These are phyloP conservation scores for Polia nebulosa DNA, from an alignment of 2,888 invertebrate genomes.

Conservation along the genomic window DNA sequence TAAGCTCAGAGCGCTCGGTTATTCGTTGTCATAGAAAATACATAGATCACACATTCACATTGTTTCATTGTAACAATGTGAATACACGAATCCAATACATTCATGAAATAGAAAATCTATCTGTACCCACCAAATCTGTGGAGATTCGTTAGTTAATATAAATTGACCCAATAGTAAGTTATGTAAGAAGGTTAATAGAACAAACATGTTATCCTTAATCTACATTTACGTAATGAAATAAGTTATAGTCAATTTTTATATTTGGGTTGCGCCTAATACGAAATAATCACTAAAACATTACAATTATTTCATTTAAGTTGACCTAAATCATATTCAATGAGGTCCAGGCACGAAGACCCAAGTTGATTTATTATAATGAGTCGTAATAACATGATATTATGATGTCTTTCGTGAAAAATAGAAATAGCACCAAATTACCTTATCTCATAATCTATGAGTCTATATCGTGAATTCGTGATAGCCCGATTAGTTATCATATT, in stretches of 20 bases:
- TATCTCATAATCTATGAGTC: neutral
- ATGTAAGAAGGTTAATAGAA: neutral
- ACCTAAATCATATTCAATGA: slow-evolving; percentile 19
- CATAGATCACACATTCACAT: no score
- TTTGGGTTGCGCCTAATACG: slow-evolving; percentile 9
- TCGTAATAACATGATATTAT: slow-evolving; percentile 2
- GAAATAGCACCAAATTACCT: neutral
- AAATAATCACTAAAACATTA: slow-evolving; percentile 5
- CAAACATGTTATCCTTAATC: neutral
- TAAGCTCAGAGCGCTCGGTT: no score
- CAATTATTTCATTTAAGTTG: slow-evolving; percentile 18
- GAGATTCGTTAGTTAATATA: no score
- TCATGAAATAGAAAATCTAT: no score
- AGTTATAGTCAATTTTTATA: neutral
- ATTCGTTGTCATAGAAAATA: no score
- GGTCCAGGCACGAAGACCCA: slow-evolving; percentile 23
- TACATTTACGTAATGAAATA: neutral
- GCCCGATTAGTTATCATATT: neutral
- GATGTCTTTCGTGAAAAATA: neutral
- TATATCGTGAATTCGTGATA: neutral
- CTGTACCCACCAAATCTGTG: no score
- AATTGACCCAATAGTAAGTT: no score
- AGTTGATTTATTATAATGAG: slow-evolving; percentile 15
- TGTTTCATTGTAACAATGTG: no score
- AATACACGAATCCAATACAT: no score